Base-by-base conservation (phyloP, 2,113 vertebrate genomes). In the Scophthalmus maximus region DNA sequence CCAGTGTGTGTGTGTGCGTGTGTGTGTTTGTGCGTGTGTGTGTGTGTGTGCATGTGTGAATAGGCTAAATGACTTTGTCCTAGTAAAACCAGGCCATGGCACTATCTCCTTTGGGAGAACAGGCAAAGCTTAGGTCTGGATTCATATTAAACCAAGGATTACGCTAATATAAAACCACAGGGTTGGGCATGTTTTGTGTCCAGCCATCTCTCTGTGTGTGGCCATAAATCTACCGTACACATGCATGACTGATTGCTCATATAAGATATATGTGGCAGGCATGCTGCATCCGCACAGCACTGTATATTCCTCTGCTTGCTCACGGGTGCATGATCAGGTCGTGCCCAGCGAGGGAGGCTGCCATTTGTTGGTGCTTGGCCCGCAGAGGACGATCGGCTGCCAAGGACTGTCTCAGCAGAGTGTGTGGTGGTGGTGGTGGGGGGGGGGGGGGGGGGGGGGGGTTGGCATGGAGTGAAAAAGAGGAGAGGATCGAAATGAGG, bases 301-400 rank as follows among this genome's bases (percentile, higher is more conserved):
- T 66, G 60, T 36, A 57, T 68, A 69, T 51, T 52, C 52, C 36
- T 68, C 46, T 68, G 70, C 65, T 57, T 50, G 61, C 73, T 73
- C 68, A 63, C 55, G 79, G 63, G 60, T 72, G 73, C 44, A 5
- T 49, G 78, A 79, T 73, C 46, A 7, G 62, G 56, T 59, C 50
- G 10, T 2, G 66, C 62, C 63, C 73, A 50, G 55, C 38, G 63
- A 73, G 60, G 53, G 76, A 85, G 73, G 64, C 77, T 71, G 87
- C 83, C 87, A 87, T 89, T 89, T 87, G 87, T 85, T 79, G 84
- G 62, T 82, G 68, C 70, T 84, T 89, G 87, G 86, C 82, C 83
- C 56, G 25, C 40, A 79, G 58, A 77, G 59, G 71, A 83, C 23
- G 17, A 57, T 51, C 50, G 12, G 40, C 76, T 89, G 86, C 88